phyloP scores from a whole-genome alignment of 2,113 vertebrate species.

The Nicator chloris region DNA sequence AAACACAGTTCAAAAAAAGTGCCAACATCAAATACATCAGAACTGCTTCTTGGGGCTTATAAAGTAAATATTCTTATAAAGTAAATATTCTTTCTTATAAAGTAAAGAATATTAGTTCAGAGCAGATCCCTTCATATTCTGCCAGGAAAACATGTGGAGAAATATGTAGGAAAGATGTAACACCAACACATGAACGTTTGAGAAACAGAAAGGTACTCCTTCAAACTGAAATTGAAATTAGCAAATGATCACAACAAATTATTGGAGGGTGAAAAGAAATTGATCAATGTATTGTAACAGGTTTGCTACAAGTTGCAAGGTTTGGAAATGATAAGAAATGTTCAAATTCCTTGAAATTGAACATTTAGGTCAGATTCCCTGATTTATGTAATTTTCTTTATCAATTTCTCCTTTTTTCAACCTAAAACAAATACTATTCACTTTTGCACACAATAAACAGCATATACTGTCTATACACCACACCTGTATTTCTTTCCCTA shows the following conservation, averaged over 20 bases:
- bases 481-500: background rate
- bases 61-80: no score
- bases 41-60: background rate
- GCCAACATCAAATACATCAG: background rate
- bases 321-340: background rate
- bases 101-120: background rate
- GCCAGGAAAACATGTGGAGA: background rate
- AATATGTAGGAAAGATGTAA: background rate
- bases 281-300: background rate
- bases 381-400: background rate
- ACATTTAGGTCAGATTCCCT: background rate
- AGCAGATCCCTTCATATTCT: background rate
- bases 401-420: background rate
- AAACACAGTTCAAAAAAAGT: background rate
- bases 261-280: background rate
- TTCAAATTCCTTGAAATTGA: background rate
- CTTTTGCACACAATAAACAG: background rate
- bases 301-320: background rate
- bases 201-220: background rate
- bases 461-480: background rate
- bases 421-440: background rate
- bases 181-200: rapidly evolving
- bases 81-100: background rate
- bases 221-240: background rate
- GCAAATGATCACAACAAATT: background rate